These are phyloP conservation scores for Gambelia wislizenii DNA, from an alignment of 2,797 vertebrate species.

Conservation along the genomic window DNA sequence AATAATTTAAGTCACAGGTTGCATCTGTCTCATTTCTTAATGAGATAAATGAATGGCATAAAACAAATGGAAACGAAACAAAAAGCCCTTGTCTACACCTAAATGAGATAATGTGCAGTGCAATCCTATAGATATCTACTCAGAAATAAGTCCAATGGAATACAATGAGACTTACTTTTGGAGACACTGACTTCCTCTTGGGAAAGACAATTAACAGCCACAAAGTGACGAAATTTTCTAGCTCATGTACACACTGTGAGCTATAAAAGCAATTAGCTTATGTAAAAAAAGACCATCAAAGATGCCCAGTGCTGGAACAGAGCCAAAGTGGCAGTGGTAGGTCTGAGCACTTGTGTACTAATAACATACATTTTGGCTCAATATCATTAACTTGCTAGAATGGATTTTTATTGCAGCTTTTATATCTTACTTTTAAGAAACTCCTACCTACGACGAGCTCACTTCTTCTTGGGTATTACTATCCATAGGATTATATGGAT, in stretches of 20 bases:
- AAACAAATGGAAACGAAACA: slow-evolving; percentile 41
- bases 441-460: not conserved
- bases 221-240: slow-evolving; percentile 43
- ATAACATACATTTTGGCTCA: slow-evolving; percentile 17
- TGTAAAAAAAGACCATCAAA: slow-evolving; percentile 20
- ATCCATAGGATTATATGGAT: not conserved
- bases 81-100: no score
- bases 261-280: slow-evolving; percentile 1
- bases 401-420: not conserved
- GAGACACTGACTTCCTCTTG: not conserved
- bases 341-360: not conserved
- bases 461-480: not conserved
- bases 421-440: not conserved
- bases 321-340: not conserved
- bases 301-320: not conserved
- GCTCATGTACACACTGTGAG: slow-evolving; percentile 18
- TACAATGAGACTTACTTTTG: slow-evolving; percentile 19
- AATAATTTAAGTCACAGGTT: slow-evolving; percentile 8
- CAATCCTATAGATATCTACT: not conserved
- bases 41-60: slow-evolving; percentile 7
- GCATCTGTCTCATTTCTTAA: slow-evolving; percentile 10
- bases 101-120: not conserved
- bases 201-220: slow-evolving; percentile 12
- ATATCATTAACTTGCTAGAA: not conserved
- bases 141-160: not conserved